These are phyloP conservation scores for Mixornis gularis DNA, from an alignment of 2,113 vertebrate species.

Conservation along the genomic window DNA sequence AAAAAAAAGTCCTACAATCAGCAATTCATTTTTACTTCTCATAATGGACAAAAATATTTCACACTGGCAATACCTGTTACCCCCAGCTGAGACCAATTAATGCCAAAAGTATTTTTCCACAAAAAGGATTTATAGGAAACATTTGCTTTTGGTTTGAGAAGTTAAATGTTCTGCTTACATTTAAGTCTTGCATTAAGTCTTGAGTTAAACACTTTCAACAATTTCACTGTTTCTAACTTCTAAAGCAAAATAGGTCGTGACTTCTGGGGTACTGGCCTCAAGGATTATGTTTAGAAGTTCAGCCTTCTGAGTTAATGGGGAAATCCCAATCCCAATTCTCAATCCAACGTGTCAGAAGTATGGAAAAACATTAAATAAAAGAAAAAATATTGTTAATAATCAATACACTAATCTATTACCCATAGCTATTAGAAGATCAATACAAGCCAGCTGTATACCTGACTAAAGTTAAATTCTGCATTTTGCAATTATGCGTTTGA, in stretches of 20 bases:
- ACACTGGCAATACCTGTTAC: not conserved
- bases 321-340: not conserved
- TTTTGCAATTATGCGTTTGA: constrained; percentile 57
- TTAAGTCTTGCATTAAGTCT: not conserved
- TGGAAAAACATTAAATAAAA: not conserved
- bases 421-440: constrained; percentile 11
- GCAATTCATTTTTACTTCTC: not conserved
- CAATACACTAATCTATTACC: not conserved
- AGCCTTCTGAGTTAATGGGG: not conserved
- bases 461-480: constrained; percentile 61
- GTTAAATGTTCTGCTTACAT: not conserved
- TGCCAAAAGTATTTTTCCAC: not conserved
- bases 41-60: not conserved
- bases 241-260: not conserved
- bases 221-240: not conserved
- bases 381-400: constrained; percentile 29
- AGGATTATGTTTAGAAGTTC: not conserved
- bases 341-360: not conserved
- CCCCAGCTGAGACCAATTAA: not conserved
- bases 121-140: not conserved
- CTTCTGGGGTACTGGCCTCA: not conserved
- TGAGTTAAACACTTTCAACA: not conserved
- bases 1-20: not conserved
- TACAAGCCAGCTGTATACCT: not conserved
- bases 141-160: not conserved